Base-by-base conservation (phyloP, 2,888 invertebrate genomes). In the Hypomecis atomaria region DNA sequence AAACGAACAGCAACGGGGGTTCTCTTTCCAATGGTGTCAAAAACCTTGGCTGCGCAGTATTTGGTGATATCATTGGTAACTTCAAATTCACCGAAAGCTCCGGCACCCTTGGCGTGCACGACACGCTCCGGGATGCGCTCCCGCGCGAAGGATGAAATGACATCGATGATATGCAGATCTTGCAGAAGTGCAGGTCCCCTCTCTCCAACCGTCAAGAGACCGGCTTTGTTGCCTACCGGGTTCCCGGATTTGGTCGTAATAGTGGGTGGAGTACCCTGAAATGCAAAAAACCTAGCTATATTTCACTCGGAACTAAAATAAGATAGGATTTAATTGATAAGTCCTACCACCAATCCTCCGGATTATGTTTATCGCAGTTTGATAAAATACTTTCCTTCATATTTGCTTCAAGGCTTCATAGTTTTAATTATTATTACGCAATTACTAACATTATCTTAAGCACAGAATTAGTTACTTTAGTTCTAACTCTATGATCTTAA, bases 61-160 rank as follows among this genome's bases (percentile, higher is more conserved):
- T 96, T 94, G n/a, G 94, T 94, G 65, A 98, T 97, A 81, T 98
- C 97, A 81, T 97, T 95, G 3, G 98, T 98, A 6, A 97, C 96
- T 88, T 97, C 97, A 79, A 98, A 97, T 78, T 96, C 96, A 3
- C 96, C 97, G 84, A 97, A 97, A 2, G 97, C 97, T 43, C 97
- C 98, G 50, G 97, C 98, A 70, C 99, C 99, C 87, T 99, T 99
- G 0, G 99, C 99, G 85, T 99, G 99, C 0, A 98, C 98, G 0
- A 99, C 98, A 74, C 99, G 95, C 85, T 99, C 99, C 0, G 99
- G 99, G 75, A 99, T 99, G 61, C 99, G 95, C 85, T 99, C 99
- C 43, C 98, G 94, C 83, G 96, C 95, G 83, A 99, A 99, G 74
- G 98, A 95, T 0, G 96, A 94, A 57, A 97, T 93, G 83, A 97